Conservation (phyloP, 2,797 vertebrate species). For the Enteromius trimaculatus region DNA sequence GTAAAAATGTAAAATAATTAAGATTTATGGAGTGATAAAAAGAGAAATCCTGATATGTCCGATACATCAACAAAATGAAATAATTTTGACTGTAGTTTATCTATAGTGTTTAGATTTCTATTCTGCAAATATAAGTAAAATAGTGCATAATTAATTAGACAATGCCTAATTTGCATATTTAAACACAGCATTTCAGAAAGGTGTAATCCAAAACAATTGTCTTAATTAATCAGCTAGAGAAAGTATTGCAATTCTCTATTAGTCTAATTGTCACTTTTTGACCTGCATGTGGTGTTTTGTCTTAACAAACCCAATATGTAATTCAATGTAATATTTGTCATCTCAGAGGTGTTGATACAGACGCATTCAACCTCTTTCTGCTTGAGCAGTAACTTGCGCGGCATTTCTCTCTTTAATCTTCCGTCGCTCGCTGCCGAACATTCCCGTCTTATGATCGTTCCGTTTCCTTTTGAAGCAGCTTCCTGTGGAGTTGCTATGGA, state of each 20-base stretch:
- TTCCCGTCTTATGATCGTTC: slow-evolving; percentile 67
- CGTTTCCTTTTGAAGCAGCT: slow-evolving; percentile 62
- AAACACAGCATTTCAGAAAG: neutral
- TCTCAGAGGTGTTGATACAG: neutral
- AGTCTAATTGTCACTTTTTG: neutral
- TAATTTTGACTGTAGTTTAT: neutral
- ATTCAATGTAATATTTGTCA: neutral
- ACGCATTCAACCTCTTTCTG: neutral
- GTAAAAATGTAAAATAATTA: neutral
- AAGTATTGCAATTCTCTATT: neutral
- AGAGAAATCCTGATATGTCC: neutral
- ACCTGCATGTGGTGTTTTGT: too few species aligned
- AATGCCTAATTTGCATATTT: neutral
- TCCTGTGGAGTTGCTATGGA: slow-evolving; percentile 80
- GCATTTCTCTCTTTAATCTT: slow-evolving; percentile 21
- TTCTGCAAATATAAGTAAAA: neutral
- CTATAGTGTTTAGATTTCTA: neutral
- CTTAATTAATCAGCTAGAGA: neutral
- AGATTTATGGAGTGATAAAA: neutral
- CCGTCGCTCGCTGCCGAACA: slow-evolving; percentile 60
- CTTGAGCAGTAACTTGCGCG: neutral
- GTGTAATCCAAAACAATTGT: neutral
- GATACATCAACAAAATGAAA: too few species aligned
- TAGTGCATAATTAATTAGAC: neutral
- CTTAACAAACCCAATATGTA: neutral